Base-by-base conservation (phyloP, 2,113 vertebrate genomes). In the Porphyrio hochstetteri region DNA sequence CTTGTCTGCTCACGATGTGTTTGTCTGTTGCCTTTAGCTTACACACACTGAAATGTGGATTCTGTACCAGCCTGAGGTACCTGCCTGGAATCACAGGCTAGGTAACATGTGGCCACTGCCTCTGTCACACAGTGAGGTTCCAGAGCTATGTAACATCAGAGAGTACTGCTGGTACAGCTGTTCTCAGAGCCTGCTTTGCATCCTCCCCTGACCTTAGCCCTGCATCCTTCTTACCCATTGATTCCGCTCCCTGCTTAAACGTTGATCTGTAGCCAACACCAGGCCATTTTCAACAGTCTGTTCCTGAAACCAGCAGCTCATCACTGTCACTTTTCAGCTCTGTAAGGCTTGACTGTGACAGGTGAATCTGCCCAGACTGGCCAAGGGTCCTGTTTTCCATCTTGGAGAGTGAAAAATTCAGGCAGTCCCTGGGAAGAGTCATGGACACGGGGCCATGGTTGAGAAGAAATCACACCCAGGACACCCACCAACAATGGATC, bases 271-370 rank as follows among this genome's bases (percentile, higher is more conserved):
- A 64, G 86, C 86, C 69, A 90, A 35, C 57, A 90, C 12, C 27
- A 71, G 72, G 36, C 33, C 35, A 29, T 59, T 88, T 90, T 50
- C 63, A 63, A 16, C 35, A 29, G 24, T 33, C 38, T 79, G 35
- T 36, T 91, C 44, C 80, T 56, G 68, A 74, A 78, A 42, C 36
- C 52, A 77, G 52, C 52, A 46, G 67, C 88, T 92, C 68, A 63
- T 50, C 88, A 31, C 46, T 42, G 46, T 63, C 56, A 86, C 86
- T 78, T 92, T 78, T 90, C 82, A 92, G 59, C 70, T 36, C 50
- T 35, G n/a, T 16, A 64, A 50, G 64, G 35, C 33, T 50, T 48
- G 68, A 46, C 68, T 52, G 28, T 12, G 5, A 57, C 35, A 27
- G 21, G 69, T 70, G 48, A 57, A 67, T 59, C 59, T 83, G 72